A percentile compares a stretch with the other conserved stretches of the same genome.
Conservation (phyloP, 1,140 invertebrate genomes). For the Drosophila dunni region DNA sequence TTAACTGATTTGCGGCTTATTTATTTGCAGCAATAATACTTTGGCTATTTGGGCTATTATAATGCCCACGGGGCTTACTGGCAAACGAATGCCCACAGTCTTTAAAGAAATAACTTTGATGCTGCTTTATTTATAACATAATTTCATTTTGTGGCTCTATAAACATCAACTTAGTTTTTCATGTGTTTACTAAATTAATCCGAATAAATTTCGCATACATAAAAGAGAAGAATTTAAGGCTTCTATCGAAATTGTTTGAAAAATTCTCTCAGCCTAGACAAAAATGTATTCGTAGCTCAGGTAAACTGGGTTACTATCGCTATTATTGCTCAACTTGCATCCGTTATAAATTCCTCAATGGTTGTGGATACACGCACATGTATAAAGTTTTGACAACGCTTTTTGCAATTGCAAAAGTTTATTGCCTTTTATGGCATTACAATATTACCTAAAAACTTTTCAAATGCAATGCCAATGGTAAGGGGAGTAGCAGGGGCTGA, state of each 20-base stretch:
- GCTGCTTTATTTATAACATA: too few species aligned
- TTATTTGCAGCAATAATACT: slow-evolving; percentile 31
- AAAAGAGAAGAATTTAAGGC: too few species aligned
- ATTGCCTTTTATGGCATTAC: slow-evolving; percentile 52
- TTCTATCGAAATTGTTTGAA: too few species aligned
- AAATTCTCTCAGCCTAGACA: not conserved
- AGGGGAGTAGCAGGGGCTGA: not conserved
- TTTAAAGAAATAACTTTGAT: too few species aligned
- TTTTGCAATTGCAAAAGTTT: slow-evolving; percentile 51
- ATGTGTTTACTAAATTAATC: too few species aligned
- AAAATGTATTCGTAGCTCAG: not conserved
- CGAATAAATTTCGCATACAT: too few species aligned
- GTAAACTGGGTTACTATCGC: not conserved
- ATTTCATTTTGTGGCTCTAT: too few species aligned
- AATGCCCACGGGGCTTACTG: not conserved
- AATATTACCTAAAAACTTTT: slow-evolving; percentile 49
- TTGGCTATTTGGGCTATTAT: not conserved
- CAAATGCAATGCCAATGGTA: slow-evolving; percentile 33
- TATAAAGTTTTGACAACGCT: slow-evolving; percentile 42
- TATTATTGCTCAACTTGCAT: slow-evolving; percentile 20
- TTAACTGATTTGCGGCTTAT: slow-evolving; percentile 35
- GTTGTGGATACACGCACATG: not conserved
- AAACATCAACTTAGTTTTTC: too few species aligned
- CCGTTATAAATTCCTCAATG: slow-evolving; percentile 25
- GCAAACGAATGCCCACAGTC: not conserved